Base-by-base conservation (phyloP, 2,797 vertebrate species). In the Euthynnus affinis region DNA sequence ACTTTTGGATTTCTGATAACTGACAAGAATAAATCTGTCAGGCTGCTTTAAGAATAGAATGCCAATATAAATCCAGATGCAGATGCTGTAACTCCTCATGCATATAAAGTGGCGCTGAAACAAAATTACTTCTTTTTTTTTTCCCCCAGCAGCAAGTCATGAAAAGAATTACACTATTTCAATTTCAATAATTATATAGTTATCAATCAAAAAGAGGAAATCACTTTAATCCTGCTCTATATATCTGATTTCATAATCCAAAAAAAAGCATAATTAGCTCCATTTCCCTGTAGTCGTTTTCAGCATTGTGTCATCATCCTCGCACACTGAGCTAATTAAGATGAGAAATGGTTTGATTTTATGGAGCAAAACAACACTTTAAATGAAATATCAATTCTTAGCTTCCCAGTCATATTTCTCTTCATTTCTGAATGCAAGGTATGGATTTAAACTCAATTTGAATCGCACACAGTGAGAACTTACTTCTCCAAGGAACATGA, bases 231-330 rank as follows among this genome's bases (percentile, higher is more conserved):
- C 46, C 46, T 20, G 9, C 62, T 51, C 1, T 23, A 20, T 29
- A 49, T 67, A 77, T 73, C 56, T 74, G 77, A 81, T 78, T 72
- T 42, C 71, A 78, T 79, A 61, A 84, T 58, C 58, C 27, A 8
- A 60, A 52, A 64, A 27, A 29, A 80, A 55, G 3, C 46, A 74
- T 69, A 74, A 84, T 86, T 61, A 81, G 71, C 70, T 76, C 44
- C 34, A 10, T 64, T 64, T 55, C 42, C 56, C 40, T 83, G 60
- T 32, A 29, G 55, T 56, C 18, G 27, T 52, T 71, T 78, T 78
- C 75, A 20, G 15, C 44, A 61, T 74, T 9, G 76, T 78, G 68
- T 82, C 82, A 65, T 79, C 76, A 68, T 78, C 69, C 59, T 46
- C 23, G 37, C 63, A 59, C 34, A 25, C 9, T 4, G 22, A 74